Percentiles rank a stretch among this genome's conserved stretches.
phyloP scores from a whole-genome alignment of 2,888 invertebrate species.

The Strigamia maritima region DNA sequence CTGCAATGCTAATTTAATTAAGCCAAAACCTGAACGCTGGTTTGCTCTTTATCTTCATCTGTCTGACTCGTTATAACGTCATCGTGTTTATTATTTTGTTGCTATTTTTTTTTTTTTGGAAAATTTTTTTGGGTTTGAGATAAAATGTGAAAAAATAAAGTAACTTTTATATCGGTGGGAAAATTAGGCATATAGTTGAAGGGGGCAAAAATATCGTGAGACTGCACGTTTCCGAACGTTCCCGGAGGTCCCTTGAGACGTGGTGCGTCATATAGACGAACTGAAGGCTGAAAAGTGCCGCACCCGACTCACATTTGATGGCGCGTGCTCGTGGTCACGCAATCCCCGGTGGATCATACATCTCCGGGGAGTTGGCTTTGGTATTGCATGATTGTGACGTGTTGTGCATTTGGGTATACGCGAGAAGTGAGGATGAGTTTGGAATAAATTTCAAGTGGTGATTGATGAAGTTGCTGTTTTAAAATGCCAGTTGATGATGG shows the following conservation, averaged over 20 bases:
- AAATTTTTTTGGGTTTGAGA: no score
- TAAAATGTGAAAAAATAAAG: not conserved
- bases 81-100: not conserved
- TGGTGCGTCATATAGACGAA: not conserved
- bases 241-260: slow-evolving; percentile 7
- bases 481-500: not conserved
- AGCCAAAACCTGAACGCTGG: not conserved
- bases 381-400: slow-evolving; percentile 3
- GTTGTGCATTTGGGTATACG: not conserved
- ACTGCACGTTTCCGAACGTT: not conserved
- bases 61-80: not conserved
- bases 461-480: not conserved
- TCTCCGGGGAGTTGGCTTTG: not conserved
- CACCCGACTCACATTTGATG: slow-evolving; percentile 15
- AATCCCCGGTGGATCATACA: not conserved
- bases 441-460: not conserved
- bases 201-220: not conserved
- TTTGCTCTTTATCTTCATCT: slow-evolving; percentile 3
- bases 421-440: not conserved
- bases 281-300: slow-evolving; percentile 18
- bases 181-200: not conserved
- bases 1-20: slow-evolving; percentile 23
- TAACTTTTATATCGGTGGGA: not conserved
- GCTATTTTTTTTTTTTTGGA: not conserved
- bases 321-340: slow-evolving; percentile 18